Evolutionary conservation across 2,888 invertebrate genomes (phyloP), one percentile per base, ranked within the genome.

Genomic region (Cephalotes varians): DNA sequence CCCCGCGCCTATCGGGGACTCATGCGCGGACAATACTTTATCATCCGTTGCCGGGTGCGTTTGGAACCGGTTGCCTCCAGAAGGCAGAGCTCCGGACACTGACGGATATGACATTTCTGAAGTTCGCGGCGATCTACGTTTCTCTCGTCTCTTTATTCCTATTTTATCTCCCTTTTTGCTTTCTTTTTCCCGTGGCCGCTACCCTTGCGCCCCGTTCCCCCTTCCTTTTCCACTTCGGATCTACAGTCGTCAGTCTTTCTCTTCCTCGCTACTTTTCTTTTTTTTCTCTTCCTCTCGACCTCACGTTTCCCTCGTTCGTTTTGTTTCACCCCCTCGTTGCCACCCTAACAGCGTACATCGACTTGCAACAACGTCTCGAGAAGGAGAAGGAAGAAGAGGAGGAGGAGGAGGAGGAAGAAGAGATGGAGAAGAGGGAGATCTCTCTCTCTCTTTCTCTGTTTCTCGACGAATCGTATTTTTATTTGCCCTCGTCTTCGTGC

Each of bases 21-120:
- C 67, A 25, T 54, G 58, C 12, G 62, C 21, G 80, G 86, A 86
- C 84, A 83, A 83, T 83, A 84, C 69, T 82, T 87, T 56, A 74
- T 69, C 77, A 34, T 69, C 84, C 62, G 51, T 69, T 69, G 65
- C 51, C 65, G 72, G 72, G 51, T 34, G 64, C 60, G 62, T 60
- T 49, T 60, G 85, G 82, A 90, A 90, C 90, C 90, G 90, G 90
- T 90, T 90, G 83, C 77, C 82, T 62, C 81, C 86, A 82, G 84
- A 82, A 82, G 82, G 84, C 85, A 81, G 84, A 82, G 83, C 82
- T 76, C 88, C 85, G 91, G 91, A 93, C 92, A 92, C 92, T 93
- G 93, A 93, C 93, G 93, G 93, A 93, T 94, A 93, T 94, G 94
- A 94, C 94, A 93, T 93, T 92, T 93, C 92, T 92, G 91, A 93